phyloP scores from a whole-genome alignment of 2,797 vertebrate genomes.

The Acestrorhynchus altus region DNA sequence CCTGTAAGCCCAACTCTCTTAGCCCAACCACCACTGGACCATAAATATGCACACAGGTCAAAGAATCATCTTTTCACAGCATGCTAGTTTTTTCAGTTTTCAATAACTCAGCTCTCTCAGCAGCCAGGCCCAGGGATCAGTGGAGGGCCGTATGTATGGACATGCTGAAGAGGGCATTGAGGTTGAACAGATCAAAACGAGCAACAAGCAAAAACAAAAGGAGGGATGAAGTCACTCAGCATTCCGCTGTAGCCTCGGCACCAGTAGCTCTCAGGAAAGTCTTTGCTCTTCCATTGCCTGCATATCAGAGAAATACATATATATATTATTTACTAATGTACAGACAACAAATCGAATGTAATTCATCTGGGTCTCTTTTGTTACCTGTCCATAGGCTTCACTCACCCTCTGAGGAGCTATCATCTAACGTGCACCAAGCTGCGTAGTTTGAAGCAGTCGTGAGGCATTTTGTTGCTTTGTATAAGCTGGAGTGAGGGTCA shows the following conservation, averaged over 20 bases:
- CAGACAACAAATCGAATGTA: background rate
- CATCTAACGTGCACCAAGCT: background rate
- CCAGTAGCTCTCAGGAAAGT: slow-evolving; percentile 25
- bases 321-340: background rate
- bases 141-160: slow-evolving; percentile 25
- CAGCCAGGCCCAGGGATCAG: slow-evolving; percentile 43
- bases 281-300: background rate
- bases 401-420: background rate
- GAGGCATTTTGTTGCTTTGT: background rate
- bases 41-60: slow-evolving; percentile 38
- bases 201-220: slow-evolving; percentile 34
- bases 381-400: background rate
- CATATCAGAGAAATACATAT: background rate
- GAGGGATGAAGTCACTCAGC: slow-evolving; percentile 31
- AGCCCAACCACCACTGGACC: background rate
- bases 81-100: slow-evolving; percentile 24
- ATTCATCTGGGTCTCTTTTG: background rate
- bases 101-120: slow-evolving; percentile 43
- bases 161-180: slow-evolving; percentile 32
- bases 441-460: background rate
- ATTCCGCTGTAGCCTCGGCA: slow-evolving; percentile 41
- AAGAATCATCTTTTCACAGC: slow-evolving; percentile 35
- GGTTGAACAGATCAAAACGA: slow-evolving; percentile 42
- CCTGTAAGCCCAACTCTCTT: background rate
- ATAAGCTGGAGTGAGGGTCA: background rate